These are phyloP conservation scores for Drosophila santomea DNA, from an alignment of 1,140 invertebrate species.

Conservation along the genomic window DNA sequence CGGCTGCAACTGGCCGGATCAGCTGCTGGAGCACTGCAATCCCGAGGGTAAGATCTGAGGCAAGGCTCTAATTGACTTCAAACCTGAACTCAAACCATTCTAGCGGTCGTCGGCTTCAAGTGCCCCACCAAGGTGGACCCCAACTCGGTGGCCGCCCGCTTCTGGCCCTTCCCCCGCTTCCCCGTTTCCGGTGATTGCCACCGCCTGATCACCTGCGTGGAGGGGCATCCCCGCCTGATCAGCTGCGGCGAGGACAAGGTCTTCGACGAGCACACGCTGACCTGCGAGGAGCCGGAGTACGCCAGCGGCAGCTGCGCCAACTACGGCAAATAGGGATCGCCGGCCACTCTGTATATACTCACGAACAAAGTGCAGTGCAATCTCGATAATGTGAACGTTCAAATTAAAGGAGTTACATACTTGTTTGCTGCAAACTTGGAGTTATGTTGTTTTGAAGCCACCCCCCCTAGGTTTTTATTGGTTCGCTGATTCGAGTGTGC, in stretches of 20 bases:
- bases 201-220: constrained; percentile 94
- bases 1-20: constrained; percentile 96
- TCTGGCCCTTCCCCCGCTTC: constrained; percentile 96
- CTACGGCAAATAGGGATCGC: constrained; percentile 65
- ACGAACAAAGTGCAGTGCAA: constrained; percentile 6
- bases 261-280: constrained; percentile 92
- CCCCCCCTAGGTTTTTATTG: background rate
- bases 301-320: constrained; percentile 75
- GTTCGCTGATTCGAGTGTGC: constrained; percentile 5
- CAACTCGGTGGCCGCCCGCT: constrained; percentile 91
- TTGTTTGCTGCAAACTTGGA: background rate
- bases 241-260: constrained; percentile 94
- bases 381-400: constrained; percentile 1
- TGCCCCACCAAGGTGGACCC: constrained; percentile 92
- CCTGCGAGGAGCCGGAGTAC: constrained; percentile 90
- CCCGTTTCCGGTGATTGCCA: constrained; percentile 93
- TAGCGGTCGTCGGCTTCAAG: constrained; percentile 92
- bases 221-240: constrained; percentile 93
- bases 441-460: background rate
- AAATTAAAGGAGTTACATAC: background rate
- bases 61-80: too few species aligned
- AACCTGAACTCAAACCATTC: background rate
- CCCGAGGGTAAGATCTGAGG: constrained; percentile 89
- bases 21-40: constrained; percentile 93
- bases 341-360: constrained; percentile 6